Conservation (phyloP, 2,113 vertebrate species). For the Nematolebias whitei region DNA sequence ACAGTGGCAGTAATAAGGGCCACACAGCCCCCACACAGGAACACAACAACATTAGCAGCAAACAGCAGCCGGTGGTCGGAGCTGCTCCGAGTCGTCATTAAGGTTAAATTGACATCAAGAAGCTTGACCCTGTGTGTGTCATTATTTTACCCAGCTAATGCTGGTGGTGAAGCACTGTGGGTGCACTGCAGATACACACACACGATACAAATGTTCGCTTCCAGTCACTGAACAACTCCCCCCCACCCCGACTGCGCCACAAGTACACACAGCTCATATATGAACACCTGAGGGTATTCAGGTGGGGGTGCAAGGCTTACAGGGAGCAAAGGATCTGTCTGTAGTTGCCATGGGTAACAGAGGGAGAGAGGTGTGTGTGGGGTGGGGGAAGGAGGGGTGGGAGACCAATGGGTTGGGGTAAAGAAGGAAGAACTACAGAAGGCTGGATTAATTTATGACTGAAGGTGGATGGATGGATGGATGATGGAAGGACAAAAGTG, state of each 20-base stretch:
- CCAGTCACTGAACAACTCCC: conserved; percentile 6
- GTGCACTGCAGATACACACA: conserved; percentile 2
- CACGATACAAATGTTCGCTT: conserved; percentile 16
- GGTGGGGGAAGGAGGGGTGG: not conserved
- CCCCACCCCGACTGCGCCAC: not conserved
- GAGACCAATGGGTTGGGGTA: not conserved
- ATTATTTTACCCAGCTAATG: conserved; percentile 52
- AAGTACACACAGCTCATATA: conserved; percentile 12
- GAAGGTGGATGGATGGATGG: rapidly evolving
- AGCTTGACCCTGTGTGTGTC: conserved; percentile 58
- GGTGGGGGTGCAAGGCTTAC: conserved; percentile 29
- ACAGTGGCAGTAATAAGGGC: conserved; percentile 5
- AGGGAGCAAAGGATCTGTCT: conserved; percentile 57
- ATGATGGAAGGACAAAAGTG: not conserved
- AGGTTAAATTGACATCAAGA: conserved; percentile 62
- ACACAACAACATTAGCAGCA: conserved; percentile 21
- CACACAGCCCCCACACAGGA: conserved; percentile 13
- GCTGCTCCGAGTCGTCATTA: conserved; percentile 37
- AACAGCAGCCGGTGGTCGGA: conserved; percentile 23
- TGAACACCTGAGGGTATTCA: conserved; percentile 15
- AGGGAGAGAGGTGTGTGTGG: conserved; percentile 9
- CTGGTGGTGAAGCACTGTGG: conserved; percentile 35
- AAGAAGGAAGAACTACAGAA: no score
- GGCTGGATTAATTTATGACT: not conserved
- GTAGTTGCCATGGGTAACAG: conserved; percentile 75